Evolutionary conservation across 1,140 invertebrate genomes (phyloP), one percentile per base, ranked within the genome.

Genomic region (Chelonus insularis): DNA sequence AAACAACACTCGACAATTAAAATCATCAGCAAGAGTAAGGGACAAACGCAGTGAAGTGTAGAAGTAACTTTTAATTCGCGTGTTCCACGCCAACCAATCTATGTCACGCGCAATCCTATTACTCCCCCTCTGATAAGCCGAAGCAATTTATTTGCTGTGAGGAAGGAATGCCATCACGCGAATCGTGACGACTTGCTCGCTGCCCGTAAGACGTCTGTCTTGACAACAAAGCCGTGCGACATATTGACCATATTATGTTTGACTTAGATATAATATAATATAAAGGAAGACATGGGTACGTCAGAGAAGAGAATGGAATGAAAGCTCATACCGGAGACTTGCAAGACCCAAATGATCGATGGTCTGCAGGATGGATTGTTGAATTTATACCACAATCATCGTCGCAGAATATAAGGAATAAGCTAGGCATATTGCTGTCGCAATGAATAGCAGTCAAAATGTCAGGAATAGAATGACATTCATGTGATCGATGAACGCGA

Each of bases 101-200:
- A 75, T 79, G 77, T 79, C 76, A 72, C 74, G 76, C 73, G 74
- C 76, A 71, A 70, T 75, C 73, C 76, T 80, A 78, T 80, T 79
- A 79, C 74, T 78, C 69, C 73, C 21, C 39, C 41, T 12, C 12
- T 25, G 75, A 79, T 79, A 81, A 81, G 68, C 74, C 71, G 71
- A 69, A 74, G 76, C 78, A 80, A 81, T 81, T 81, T 80, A 81
- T 81, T 80, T 80, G 75, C 72, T 72, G 60, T 72, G 66, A 70
- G 60, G 64, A 72, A 67, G 72, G 66, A 72, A 80, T 80, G 76
- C 75, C 76, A 79, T 78, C 78, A 78, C 76, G 78, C 79, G 74
- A 79, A 71, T 60, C 52, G 34, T 55, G 52, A 55, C 52, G 52
- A 55, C 52, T 55, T 23, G 52, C 36, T 55, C 52, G 32, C 21